Conservation (phyloP, 2,113 vertebrate genomes). For the Catharus minimus region DNA sequence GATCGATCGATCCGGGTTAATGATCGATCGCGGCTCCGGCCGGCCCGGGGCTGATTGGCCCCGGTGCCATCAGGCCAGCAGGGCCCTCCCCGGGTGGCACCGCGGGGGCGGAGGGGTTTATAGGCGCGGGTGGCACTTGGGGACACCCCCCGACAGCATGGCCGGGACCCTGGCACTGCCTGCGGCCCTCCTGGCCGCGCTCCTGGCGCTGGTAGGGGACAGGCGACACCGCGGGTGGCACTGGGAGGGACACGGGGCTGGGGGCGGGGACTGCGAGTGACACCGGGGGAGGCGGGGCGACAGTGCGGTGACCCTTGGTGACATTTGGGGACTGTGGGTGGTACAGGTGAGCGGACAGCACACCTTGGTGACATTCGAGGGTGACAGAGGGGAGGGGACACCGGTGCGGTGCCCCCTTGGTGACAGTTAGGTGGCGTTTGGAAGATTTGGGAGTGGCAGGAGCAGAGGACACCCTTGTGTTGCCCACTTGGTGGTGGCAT, state of each 20-base stretch:
- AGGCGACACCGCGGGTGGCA: neutral
- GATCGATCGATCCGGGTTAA: neutral
- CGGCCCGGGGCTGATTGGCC: neutral
- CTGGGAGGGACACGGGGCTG: neutral
- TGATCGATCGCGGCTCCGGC: neutral
- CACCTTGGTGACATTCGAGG: neutral
- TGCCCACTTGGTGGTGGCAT: neutral
- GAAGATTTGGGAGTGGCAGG: neutral
- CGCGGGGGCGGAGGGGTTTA: neutral
- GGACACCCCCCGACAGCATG: neutral
- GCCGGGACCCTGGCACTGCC: neutral
- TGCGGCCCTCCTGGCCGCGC: neutral
- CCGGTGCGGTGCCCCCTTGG: too few species aligned
- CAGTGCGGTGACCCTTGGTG: too few species aligned
- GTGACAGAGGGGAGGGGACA: too few species aligned
- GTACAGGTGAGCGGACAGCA: too few species aligned
- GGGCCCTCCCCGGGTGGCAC: neutral
- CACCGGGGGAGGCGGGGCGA: neutral
- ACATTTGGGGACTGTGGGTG: too few species aligned
- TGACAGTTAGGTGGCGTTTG: neutral
- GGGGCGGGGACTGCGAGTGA: neutral
- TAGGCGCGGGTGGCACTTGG: neutral
- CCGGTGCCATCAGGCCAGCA: neutral
- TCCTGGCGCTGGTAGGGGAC: neutral
- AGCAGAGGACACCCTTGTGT: neutral